phyloP scores from a whole-genome alignment of 2,888 invertebrate genomes.

The Latrodectus elegans region DNA sequence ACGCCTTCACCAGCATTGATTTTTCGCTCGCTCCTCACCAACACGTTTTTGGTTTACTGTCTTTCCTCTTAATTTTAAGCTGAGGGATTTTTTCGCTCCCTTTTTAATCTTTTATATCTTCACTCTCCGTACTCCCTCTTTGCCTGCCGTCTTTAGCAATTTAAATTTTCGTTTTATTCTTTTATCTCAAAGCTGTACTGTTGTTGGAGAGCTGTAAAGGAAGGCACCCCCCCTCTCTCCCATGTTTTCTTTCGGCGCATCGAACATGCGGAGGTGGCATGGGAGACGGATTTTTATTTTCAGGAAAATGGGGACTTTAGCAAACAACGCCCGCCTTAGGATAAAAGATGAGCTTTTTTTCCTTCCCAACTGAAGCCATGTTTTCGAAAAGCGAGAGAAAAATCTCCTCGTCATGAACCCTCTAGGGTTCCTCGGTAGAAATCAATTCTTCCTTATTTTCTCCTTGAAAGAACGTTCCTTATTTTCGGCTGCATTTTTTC shows the following conservation, averaged over 20 bases:
- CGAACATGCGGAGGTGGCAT: slow-evolving; percentile 38
- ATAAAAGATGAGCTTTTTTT: slow-evolving; percentile 52
- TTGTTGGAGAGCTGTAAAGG: slow-evolving; percentile 13
- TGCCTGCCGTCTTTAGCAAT: slow-evolving; percentile 59
- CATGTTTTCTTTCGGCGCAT: background rate
- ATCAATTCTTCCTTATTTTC: slow-evolving; percentile 60
- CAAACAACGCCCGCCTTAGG: slow-evolving; percentile 55
- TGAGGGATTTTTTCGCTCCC: slow-evolving; percentile 54
- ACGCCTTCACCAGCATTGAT: slow-evolving; percentile 51
- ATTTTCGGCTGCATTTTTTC: slow-evolving; percentile 58
- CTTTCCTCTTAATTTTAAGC: slow-evolving; percentile 65
- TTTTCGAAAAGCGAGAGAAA: slow-evolving; percentile 51
- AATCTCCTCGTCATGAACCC: slow-evolving; percentile 42
- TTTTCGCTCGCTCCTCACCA: slow-evolving; percentile 57
- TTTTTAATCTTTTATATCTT: slow-evolving; percentile 62
- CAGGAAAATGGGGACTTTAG: slow-evolving; percentile 10
- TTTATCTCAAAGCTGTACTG: slow-evolving; percentile 52
- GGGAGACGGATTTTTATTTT: slow-evolving; percentile 49
- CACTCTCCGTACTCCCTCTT: slow-evolving; percentile 14
- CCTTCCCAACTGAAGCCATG: slow-evolving; percentile 12
- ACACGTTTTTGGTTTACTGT: slow-evolving; percentile 64
- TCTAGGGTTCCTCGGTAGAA: slow-evolving; percentile 60
- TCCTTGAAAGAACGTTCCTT: slow-evolving; percentile 54
- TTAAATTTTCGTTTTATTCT: slow-evolving; percentile 68
- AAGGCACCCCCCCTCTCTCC: no score